phyloP scores from a whole-genome alignment of 2,113 vertebrate species.

The Hepsetus odoe region DNA sequence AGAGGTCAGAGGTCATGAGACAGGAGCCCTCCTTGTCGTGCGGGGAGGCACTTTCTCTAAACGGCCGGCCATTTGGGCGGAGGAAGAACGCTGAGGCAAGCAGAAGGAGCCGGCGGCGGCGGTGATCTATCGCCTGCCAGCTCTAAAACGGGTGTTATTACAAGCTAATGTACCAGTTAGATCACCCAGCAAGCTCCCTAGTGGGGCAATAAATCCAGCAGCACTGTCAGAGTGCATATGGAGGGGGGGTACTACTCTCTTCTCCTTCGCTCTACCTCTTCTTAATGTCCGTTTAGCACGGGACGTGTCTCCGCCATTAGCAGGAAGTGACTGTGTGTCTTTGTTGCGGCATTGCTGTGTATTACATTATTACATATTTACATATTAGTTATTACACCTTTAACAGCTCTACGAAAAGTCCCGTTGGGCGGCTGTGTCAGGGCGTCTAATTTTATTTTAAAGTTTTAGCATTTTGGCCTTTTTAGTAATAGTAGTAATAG shows the following conservation, averaged over 20 bases:
- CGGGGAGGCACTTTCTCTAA: slow-evolving; percentile 55
- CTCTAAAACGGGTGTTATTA: slow-evolving; percentile 71
- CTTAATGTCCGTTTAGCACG: background rate
- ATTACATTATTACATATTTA: too few relatives aligned
- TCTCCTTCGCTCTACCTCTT: background rate
- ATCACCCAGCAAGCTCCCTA: slow-evolving; percentile 66
- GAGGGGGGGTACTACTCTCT: slow-evolving; percentile 65
- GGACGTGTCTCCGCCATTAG: background rate
- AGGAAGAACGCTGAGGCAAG: slow-evolving; percentile 67
- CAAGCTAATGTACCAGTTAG: slow-evolving; percentile 80
- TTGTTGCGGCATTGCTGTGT: background rate
- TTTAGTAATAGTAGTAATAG: too few relatives aligned
- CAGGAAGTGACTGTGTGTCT: background rate
- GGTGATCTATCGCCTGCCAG: slow-evolving; percentile 56
- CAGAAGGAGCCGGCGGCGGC: slow-evolving; percentile 60
- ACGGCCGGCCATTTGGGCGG: slow-evolving; percentile 57
- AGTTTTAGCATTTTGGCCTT: too few relatives aligned
- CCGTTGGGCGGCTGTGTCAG: too few relatives aligned
- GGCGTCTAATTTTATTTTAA: too few relatives aligned
- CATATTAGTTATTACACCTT: too few relatives aligned
- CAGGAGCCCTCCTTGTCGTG: slow-evolving; percentile 12
- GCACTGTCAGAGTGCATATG: slow-evolving; percentile 63
- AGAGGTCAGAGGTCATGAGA: slow-evolving; percentile 49
- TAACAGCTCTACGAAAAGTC: too few relatives aligned
- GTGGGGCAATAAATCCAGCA: slow-evolving; percentile 69